Base-by-base conservation (phyloP, 2,113 vertebrate genomes). In the Paradisaea rubra region DNA sequence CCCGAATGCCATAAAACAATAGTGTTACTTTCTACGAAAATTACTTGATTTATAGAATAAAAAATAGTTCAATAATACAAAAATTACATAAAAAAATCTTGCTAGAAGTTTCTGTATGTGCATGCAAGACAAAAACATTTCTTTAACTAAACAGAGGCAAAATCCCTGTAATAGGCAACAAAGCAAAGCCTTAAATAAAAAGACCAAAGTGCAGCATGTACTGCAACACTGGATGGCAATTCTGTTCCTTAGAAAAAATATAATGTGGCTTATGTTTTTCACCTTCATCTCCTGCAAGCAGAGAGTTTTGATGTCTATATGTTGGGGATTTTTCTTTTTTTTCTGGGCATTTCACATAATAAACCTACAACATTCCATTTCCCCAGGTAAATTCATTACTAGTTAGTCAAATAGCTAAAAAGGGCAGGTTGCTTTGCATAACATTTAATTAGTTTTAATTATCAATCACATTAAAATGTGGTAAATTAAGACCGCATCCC, bases 371-470 rank as follows among this genome's bases (percentile, higher is more conserved):
- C 27, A 31, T 88, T 95, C 71, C 45, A 12, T 81, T 65, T 94
- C 73, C 15, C 81, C 87, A 39, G 44, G 82, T 78, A 90, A 86
- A 47, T 76, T 93, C 7, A 84, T 47, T 49, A 85, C 68, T 83
- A 86, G 86, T 90, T 68, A 94, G 52, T 50, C 54, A 93, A 91
- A 78, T 1, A 94, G 64, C 7, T 94, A 65, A 90, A 86, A 94
- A 90, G 63, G 50, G 28, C 31, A 92, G n/a, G 57, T 20, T 72
- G 63, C 54, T 91, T 92, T 96, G 86, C 59, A 69, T 60, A 89
- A 61, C 15, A 83, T 89, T 95, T 92, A 89, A 84, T 94, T 82
- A 74, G 53, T 78, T 92, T 91, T 90, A 96, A 89, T 92, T 96
- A 96, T 74, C 49, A 4, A 93, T 91, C 94, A 91, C 88, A 95